A percentile compares a stretch with the other conserved stretches of the same genome.
These are phyloP conservation scores for Cryptomyrus ogoouensis DNA, from an alignment of 2,113 vertebrate genomes.

Conservation along the genomic window DNA sequence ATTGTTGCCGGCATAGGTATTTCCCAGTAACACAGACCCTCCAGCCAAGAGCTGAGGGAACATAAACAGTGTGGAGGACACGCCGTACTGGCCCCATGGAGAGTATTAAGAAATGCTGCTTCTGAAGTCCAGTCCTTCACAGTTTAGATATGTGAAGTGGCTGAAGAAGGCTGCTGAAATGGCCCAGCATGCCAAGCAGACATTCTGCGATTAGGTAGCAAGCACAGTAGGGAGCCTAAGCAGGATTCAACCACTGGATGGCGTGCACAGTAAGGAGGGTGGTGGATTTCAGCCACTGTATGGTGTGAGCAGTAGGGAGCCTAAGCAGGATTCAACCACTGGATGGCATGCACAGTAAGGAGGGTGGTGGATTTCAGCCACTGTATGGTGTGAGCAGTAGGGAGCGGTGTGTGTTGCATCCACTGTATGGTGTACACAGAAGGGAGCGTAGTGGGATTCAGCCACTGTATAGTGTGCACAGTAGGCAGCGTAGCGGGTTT, in stretches of 20 bases:
- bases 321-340: neutral
- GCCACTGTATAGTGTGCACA: too few relatives aligned
- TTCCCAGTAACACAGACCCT: neutral
- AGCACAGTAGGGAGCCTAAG: neutral
- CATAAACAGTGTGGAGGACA: neutral
- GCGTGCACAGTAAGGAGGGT: too few relatives aligned
- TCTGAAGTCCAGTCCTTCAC: neutral
- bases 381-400: neutral
- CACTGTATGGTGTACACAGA: neutral
- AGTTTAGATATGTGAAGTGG: conserved; percentile 7
- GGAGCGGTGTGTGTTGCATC: too few relatives aligned
- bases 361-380: too few relatives aligned
- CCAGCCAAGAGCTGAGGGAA: neutral
- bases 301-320: too few relatives aligned
- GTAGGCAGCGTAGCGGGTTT: neutral
- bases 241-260: neutral
- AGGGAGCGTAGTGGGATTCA: too few relatives aligned
- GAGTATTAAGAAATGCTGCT: neutral
- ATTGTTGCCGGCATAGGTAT: neutral
- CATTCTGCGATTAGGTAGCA: neutral
- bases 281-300: neutral
- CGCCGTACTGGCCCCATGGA: neutral
- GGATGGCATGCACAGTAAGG: neutral
- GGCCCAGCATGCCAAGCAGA: neutral
- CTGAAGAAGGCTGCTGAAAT: neutral